Evolutionary conservation across 2,888 invertebrate genomes (phyloP).

Genomic region (Noctua janthe): DNA sequence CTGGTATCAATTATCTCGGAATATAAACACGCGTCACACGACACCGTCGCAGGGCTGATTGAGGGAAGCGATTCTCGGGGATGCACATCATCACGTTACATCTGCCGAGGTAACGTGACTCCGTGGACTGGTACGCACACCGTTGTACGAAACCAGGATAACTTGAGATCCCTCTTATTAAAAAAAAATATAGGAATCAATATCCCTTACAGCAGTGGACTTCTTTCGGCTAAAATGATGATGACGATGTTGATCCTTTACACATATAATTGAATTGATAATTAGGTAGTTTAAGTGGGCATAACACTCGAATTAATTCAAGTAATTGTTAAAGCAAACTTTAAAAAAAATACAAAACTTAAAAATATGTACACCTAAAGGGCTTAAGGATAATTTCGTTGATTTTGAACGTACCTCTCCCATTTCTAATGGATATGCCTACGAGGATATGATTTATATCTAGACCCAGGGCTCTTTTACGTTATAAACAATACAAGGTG

Average conservation of each 20-base stretch:
- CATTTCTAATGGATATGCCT: not conserved
- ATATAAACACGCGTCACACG: slow-evolving; percentile 68
- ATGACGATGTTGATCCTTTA: not conserved
- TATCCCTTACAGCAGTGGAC: not conserved
- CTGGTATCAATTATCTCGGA: slow-evolving; percentile 70
- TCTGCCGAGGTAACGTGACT: slow-evolving; percentile 60
- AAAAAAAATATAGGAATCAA: not conserved
- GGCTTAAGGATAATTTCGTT: not conserved
- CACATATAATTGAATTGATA: not conserved
- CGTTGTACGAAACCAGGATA: slow-evolving; percentile 20
- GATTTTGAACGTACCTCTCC: not conserved
- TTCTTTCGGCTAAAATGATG: too few relatives aligned
- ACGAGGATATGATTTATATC: not conserved
- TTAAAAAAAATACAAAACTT: not conserved
- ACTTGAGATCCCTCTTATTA: not conserved
- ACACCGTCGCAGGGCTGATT: slow-evolving; percentile 72
- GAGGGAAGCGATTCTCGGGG: slow-evolving; percentile 71
- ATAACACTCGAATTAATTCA: not conserved
- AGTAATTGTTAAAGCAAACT: not conserved
- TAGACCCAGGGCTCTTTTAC: not conserved
- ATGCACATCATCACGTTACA: slow-evolving; percentile 29
- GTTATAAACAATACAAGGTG: not conserved
- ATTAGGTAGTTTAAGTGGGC: not conserved
- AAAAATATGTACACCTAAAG: not conserved
- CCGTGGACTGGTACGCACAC: slow-evolving; percentile 8